Conservation (phyloP, 2,113 vertebrate species). For the Ictalurus punctatus region DNA sequence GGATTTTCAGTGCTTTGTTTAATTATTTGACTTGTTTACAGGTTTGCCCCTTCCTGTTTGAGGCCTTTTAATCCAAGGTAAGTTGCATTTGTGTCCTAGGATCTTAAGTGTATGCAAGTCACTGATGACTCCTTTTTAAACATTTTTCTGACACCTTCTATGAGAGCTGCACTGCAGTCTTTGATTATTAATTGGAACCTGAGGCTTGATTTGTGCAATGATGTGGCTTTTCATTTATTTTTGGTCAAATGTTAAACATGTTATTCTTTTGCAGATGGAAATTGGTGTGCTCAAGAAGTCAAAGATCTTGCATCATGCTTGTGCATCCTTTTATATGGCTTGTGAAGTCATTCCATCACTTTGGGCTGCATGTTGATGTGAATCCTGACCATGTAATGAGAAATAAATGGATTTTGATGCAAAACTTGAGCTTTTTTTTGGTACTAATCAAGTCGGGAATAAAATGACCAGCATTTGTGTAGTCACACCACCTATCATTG, state of each 20-base stretch:
- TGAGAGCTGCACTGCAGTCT: constrained; percentile 11
- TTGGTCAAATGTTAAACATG: neutral
- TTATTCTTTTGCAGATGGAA: neutral
- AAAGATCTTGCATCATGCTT: neutral
- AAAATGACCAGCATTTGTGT: neutral
- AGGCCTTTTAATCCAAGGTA: neutral
- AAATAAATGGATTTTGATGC: neutral
- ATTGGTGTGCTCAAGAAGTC: neutral
- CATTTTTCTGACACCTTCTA: constrained; percentile 39
- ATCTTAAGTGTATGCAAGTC: neutral
- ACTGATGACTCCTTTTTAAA: constrained; percentile 20
- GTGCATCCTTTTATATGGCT: neutral
- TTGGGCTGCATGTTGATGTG: neutral
- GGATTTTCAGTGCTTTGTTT: neutral
- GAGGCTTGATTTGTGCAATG: neutral
- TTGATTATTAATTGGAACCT: constrained; percentile 4
- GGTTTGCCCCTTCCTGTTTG: neutral
- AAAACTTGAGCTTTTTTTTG: neutral
- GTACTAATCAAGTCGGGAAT: neutral
- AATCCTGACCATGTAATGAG: neutral
- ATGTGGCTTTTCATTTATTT: too few species aligned
- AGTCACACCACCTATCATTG: too few species aligned
- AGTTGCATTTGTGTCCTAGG: neutral
- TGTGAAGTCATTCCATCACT: neutral
- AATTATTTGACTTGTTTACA: neutral